These are phyloP conservation scores for Stichodactyla helianthus DNA, from an alignment of 64 coral and sea anemone species.

Conservation along the genomic window DNA sequence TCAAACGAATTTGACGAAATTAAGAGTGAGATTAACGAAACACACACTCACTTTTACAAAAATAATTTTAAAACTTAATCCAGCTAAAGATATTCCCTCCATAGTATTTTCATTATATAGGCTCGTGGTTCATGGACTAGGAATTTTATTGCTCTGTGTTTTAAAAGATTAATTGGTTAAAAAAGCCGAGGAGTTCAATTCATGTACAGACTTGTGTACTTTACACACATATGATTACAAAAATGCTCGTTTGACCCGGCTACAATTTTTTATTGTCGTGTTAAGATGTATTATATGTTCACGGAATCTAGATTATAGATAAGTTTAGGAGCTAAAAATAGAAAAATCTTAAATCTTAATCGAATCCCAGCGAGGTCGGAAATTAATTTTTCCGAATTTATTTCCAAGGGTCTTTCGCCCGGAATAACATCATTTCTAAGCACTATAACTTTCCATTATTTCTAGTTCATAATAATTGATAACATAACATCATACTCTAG, in stretches of 20 bases:
- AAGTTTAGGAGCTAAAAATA: neutral
- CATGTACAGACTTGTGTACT: neutral
- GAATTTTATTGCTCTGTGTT: neutral
- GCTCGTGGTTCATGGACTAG: neutral
- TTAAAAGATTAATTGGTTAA: neutral
- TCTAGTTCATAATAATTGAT: too few species aligned
- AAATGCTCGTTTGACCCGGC: neutral
- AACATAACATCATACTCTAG: too few species aligned
- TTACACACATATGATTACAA: too few species aligned
- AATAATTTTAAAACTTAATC: neutral
- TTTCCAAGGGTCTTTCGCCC: too few species aligned
- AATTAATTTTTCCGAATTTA: too few species aligned
- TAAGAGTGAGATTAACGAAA: neutral
- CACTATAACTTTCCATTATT: too few species aligned
- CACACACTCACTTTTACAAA: neutral
- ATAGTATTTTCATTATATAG: neutral
- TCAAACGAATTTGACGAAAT: neutral
- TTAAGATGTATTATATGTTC: neutral
- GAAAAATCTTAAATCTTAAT: neutral
- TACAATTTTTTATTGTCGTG: neutral
- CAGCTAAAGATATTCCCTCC: neutral
- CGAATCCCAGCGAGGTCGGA: too few species aligned
- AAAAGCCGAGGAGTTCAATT: neutral
- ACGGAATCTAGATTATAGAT: neutral
- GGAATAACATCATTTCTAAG: too few species aligned